Evolutionary conservation across 1,140 invertebrate species (phyloP).

Genomic region (Brachionus rotundiformis): DNA sequence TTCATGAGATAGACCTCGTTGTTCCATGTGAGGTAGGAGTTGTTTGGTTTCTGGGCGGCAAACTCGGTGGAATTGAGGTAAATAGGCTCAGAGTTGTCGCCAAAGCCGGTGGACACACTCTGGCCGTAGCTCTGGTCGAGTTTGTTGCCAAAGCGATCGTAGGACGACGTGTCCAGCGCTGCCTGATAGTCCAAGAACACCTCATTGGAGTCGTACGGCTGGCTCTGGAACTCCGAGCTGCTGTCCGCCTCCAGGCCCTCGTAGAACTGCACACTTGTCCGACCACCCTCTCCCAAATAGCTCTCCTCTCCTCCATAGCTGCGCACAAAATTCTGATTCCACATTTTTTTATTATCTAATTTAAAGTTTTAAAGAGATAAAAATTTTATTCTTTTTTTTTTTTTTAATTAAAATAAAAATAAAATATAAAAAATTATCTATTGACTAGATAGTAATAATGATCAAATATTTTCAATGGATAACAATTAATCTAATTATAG

Average conservation of each 20-base stretch:
- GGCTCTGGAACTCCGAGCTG: background rate
- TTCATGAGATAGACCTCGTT: slow-evolving; percentile 27
- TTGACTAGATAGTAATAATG: background rate
- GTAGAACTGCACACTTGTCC: background rate
- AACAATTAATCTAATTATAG: background rate
- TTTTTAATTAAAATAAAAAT: background rate
- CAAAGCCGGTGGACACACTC: background rate
- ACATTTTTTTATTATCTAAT: slow-evolving; percentile 10
- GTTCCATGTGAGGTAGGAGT: background rate
- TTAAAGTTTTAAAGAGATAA: background rate
- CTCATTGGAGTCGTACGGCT: background rate
- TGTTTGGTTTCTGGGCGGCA: background rate
- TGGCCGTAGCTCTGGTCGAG: background rate
- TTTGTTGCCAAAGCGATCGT: background rate
- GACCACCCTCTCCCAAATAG: background rate
- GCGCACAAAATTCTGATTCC: slow-evolving; percentile 17
- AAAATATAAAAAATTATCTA: background rate
- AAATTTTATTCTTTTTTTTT: background rate
- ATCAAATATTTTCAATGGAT: slow-evolving; percentile 6
- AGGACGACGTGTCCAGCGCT: background rate
- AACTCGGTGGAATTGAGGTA: background rate
- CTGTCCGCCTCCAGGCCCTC: background rate
- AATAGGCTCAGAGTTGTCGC: background rate
- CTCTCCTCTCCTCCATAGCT: background rate
- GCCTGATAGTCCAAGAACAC: background rate